Evolutionary conservation across 2,888 invertebrate species (phyloP), one percentile per base, ranked within the genome.

Genomic region (Netelia virgata): DNA sequence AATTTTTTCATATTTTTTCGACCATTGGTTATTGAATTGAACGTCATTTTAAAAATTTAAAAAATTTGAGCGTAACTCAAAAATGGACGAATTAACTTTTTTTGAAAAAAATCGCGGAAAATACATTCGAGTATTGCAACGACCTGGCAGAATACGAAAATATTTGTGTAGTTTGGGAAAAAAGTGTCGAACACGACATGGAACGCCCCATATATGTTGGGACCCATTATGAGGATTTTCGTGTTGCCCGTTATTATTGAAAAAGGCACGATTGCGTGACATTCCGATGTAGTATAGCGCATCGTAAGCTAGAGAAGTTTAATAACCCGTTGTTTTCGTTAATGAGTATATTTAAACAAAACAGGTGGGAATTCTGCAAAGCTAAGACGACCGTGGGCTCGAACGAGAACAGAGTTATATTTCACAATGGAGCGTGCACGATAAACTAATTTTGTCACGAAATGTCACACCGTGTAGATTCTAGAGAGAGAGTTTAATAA

Each of bases 321-420:
- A 28, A 18, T 23, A 10, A n/a, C 28, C 14, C 41, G 11, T 16
- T 16, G 41, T 55, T 20, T 70, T 53, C 41, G 59, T 75, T 72
- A 50, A 83, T 59, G n/a, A 57, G 59, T 75, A 61, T 82, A 66
- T 77, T 74, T 81, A 69, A 69, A 70, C 69, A 78, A 10, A 53
- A 69, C 76, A 92, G 92, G 64, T 92, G 92, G 92, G 87, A 91
- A 82, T 86, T 87, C 18, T 92, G 91, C 83, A 57, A 41, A n/a
- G 80, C 55, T 0, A 87, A 88, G 28, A 82, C 87, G 23, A 66
- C 84, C 41, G 84, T 92, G 16, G 89, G 88, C 76, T 68, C 79
- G 10, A 69, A 86, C 20, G 86, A 90, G 76, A 84, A 77, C 73
- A 75, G 41, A 10, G 79, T 92, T 3, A 79, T 81, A 57, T 85